phyloP scores from a whole-genome alignment of 2,113 vertebrate genomes.

The Peromyscus maniculatus region DNA sequence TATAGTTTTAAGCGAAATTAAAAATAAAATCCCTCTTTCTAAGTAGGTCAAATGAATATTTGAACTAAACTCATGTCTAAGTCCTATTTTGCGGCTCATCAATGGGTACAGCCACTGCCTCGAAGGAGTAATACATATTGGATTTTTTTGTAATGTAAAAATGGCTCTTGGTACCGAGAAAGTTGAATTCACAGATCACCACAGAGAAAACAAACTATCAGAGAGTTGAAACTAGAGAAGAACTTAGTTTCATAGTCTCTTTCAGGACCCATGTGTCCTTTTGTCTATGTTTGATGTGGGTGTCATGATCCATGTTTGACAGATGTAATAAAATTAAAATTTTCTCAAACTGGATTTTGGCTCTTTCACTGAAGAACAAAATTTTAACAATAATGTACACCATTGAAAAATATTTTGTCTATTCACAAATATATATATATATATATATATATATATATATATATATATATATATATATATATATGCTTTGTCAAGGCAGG shows the following conservation, averaged over 20 bases:
- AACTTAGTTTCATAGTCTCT: neutral
- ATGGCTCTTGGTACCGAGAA: neutral
- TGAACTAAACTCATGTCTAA: neutral
- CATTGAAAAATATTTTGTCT: neutral
- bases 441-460: neutral
- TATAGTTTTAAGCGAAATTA: neutral
- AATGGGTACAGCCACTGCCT: neutral
- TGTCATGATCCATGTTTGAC: neutral
- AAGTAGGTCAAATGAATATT: neutral
- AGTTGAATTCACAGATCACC: neutral
- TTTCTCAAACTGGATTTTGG: neutral
- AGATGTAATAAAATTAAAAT: slow-evolving; percentile 19
- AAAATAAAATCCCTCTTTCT: neutral
- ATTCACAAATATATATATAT: too few species aligned
- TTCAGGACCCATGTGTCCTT: neutral
- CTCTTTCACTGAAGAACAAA: neutral
- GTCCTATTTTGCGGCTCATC: neutral
- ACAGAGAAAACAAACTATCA: neutral
- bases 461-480: neutral
- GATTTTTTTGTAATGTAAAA: neutral
- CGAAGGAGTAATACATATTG: neutral
- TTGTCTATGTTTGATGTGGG: neutral
- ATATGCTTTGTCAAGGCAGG: neutral
- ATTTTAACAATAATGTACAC: neutral
- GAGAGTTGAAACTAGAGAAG: neutral